Conservation (phyloP, 2,888 invertebrate genomes). For the Amphipyra tragopoginis region DNA sequence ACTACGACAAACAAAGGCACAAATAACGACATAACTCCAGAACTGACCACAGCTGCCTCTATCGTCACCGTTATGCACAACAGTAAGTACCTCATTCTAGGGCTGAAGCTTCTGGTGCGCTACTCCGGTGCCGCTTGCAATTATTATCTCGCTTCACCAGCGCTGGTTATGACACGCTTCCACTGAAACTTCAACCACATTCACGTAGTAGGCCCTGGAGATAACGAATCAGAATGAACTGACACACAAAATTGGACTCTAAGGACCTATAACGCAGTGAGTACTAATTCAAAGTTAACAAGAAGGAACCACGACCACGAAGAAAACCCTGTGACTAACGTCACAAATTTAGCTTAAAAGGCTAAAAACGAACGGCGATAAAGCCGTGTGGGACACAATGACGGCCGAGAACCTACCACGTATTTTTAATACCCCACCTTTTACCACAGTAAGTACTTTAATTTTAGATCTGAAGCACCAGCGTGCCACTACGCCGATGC, state of each 20-base stretch:
- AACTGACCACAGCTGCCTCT: neutral
- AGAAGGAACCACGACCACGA: constrained; percentile 8
- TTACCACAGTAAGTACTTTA: constrained; percentile 48
- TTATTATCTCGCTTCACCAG: constrained; percentile 23
- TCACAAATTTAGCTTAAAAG: constrained; percentile 7
- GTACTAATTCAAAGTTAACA: constrained; percentile 29
- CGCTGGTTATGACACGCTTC: constrained; percentile 28
- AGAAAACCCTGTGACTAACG: constrained; percentile 2
- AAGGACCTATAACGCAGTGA: constrained; percentile 10
- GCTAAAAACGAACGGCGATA: constrained; percentile 10
- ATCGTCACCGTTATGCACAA: neutral
- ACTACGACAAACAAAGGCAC: neutral
- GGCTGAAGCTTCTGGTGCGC: constrained; percentile 30
- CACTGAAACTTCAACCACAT: constrained; percentile 12
- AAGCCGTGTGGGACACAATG: constrained; percentile 15
- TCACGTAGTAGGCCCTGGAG: neutral
- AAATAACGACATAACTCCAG: neutral
- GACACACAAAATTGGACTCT: neutral
- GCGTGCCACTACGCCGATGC: constrained; percentile 34
- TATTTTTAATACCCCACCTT: constrained; percentile 39
- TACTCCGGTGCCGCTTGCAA: constrained; percentile 16
- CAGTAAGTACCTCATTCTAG: constrained; percentile 35
- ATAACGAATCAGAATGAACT: neutral
- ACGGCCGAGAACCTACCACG: constrained; percentile 21
- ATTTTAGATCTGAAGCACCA: constrained; percentile 50